Evolutionary conservation across 2,113 vertebrate species (phyloP), one percentile per base, ranked within the genome.

Genomic region (Rattus rattus): DNA sequence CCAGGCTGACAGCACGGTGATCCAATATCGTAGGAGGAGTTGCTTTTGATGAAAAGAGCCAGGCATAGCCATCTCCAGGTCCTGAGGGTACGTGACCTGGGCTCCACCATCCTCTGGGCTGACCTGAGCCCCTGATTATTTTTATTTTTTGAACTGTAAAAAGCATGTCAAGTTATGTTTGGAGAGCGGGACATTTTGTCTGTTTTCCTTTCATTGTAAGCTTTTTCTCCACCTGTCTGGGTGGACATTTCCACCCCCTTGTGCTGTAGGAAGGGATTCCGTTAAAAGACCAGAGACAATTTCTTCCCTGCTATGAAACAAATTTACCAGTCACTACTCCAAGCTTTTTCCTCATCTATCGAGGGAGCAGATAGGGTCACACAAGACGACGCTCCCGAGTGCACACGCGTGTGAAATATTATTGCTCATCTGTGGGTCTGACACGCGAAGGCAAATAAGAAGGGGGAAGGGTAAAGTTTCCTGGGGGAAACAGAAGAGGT

Each of bases 401-500:
- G 26, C 52, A 49, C 39, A 24, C 43, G 1, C 19, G 59, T 52
- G 17, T 47, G 49, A 88, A 52, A 65, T 85, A 39, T 49, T 52
- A 59, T 73, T 47, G 79, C 33, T 65, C 20, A 65, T 54, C 70
- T 90, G 61, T 39, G 6, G 75, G 83, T 88, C 61, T 72, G 54
- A 76, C 36, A 92, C 88, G 43, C 90, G 87, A 92, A 20, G 76
- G 73, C 94, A 67, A 87, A 61, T 36, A 93, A 96, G 97, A 77
- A 91, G 72, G 19, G 75, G 96, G 73, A 88, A 97, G 96, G 97
- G 97, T 98, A 98, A 98, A 91, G 70, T 97, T 97, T 94, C 96
- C 47, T 77, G 91, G 1, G 54, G 91, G 96, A 89, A n/a, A 54
- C 52, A n/a, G 49, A 22, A 97, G 91, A 39, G 81, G 94, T 76